Evolutionary conservation across 2,113 vertebrate species (phyloP), one percentile per base, ranked within the genome.

Genomic region (Bungarus multicinctus): DNA sequence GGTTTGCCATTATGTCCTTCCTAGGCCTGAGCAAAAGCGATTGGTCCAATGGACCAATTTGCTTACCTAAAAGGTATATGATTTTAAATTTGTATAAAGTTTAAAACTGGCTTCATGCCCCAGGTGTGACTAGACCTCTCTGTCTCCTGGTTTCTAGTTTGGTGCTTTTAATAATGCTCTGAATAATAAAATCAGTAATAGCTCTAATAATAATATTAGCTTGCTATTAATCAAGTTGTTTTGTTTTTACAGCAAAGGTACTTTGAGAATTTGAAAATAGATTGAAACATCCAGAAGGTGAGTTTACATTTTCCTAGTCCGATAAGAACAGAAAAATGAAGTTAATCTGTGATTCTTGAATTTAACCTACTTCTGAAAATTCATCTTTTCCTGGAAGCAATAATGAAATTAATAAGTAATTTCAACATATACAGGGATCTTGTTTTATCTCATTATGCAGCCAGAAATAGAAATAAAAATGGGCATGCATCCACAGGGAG

Each of bases 351-450:
- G 91, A 89, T 43, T 57, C 39, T 58, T 93, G 94, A 64, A 86
- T 93, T 95, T 96, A 97, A 96, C 95, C 93, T 91, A 93, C 95
- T 97, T 97, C 97, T 96, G 95, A 91, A 96, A 98, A 97, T 96
- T 96, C 93, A 53, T 96, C 97, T 97, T 97, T 96, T 95, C 94
- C 95, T 88, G 93, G 97, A 96, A 95, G 95, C 11, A 74, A 64
- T 93, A 93, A 95, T 95, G 96, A 25, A 91, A 91, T 93, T 93
- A 96, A 95, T 94, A 95, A 90, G 95, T 93, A 97, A 95, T 94
- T 94, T 93, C 53, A 94, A 88, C 16, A 92, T 74, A 89, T 93
- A 94, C 85, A 50, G 18, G 57, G 92, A 50, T 34, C 58, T 74
- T 85, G n/a, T 39, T 57, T 43, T 23, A 81, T 91, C 9, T 90